Evolutionary conservation across 2,888 invertebrate species (phyloP).

Genomic region (Eudasyphora cyanicolor): DNA sequence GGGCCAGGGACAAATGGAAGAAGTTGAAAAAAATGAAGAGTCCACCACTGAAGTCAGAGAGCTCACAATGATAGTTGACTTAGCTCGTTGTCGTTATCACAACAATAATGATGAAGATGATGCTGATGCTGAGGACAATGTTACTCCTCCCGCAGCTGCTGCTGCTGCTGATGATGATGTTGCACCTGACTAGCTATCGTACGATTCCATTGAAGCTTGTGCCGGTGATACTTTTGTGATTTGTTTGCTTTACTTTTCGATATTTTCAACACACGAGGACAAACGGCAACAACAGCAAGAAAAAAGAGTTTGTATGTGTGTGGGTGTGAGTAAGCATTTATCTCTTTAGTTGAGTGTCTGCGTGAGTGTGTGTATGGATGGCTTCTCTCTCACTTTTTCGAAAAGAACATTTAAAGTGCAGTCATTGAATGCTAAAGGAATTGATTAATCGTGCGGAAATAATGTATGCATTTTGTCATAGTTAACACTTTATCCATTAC

Average conservation of each 20-base stretch:
- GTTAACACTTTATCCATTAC: conserved; percentile 56
- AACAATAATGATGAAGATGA: background rate
- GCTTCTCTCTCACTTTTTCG: background rate
- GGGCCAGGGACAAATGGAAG: background rate
- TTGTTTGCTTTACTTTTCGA: conserved; percentile 15
- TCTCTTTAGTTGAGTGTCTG: background rate
- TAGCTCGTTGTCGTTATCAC: background rate
- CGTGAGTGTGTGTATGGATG: background rate
- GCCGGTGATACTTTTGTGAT: conserved; percentile 21
- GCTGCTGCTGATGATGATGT: background rate
- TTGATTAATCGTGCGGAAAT: conserved; percentile 65
- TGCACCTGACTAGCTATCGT: background rate
- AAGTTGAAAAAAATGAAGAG: too few species aligned
- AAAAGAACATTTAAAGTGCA: conserved; percentile 51
- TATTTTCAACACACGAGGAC: conserved; percentile 6
- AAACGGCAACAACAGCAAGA: background rate
- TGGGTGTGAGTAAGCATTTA: background rate
- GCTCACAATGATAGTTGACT: conserved; percentile 16
- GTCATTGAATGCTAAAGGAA: conserved; percentile 55
- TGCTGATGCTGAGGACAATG: background rate
- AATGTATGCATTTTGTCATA: conserved; percentile 63
- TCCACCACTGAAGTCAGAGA: too few species aligned
- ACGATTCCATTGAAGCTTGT: background rate
- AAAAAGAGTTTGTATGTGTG: background rate
- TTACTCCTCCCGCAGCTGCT: background rate